Percentiles rank a stretch among this genome's conserved stretches.
These are phyloP conservation scores for Lobophora halterata DNA, from an alignment of 2,888 invertebrate genomes.

Conservation along the genomic window DNA sequence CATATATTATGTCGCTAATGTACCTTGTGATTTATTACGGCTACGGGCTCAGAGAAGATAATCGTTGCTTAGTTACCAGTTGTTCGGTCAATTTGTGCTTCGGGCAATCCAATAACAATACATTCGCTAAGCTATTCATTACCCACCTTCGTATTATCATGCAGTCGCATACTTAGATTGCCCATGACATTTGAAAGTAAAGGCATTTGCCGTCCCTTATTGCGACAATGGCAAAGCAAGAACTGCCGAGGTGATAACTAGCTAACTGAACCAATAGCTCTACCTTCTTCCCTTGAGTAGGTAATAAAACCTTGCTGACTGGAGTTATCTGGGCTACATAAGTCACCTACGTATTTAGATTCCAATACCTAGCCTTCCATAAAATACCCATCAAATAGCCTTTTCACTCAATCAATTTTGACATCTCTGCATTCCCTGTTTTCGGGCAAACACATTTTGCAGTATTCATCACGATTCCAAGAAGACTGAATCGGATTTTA, in stretches of 20 bases:
- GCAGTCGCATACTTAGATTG: neutral
- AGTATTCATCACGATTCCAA: constrained; percentile 29
- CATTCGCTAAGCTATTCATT: no score
- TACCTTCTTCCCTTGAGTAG: constrained; percentile 1
- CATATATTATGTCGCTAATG: constrained; percentile 29
- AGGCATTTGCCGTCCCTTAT: constrained; percentile 1
- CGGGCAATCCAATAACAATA: no score
- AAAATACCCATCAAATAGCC: no score
- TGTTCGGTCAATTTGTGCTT: constrained; percentile 12
- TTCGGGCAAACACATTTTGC: constrained; percentile 11
- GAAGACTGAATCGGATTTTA: constrained; percentile 28
- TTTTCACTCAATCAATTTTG: no score
- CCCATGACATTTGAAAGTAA: constrained; percentile 16
- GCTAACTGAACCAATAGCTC: neutral
- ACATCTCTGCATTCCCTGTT: constrained; percentile 2
- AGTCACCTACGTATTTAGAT: no score
- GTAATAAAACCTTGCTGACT: no score
- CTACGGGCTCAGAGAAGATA: constrained; percentile 12
- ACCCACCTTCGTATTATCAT: constrained; percentile 1
- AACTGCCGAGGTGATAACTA: neutral
- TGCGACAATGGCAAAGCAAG: neutral
- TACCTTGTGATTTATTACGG: constrained; percentile 27
- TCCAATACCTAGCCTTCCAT: no score
- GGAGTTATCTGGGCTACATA: no score
- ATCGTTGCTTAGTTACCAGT: constrained; percentile 21